Evolutionary conservation across 2,888 invertebrate genomes (phyloP), one percentile per base, ranked within the genome.

Genomic region (Oeneis ivallda): DNA sequence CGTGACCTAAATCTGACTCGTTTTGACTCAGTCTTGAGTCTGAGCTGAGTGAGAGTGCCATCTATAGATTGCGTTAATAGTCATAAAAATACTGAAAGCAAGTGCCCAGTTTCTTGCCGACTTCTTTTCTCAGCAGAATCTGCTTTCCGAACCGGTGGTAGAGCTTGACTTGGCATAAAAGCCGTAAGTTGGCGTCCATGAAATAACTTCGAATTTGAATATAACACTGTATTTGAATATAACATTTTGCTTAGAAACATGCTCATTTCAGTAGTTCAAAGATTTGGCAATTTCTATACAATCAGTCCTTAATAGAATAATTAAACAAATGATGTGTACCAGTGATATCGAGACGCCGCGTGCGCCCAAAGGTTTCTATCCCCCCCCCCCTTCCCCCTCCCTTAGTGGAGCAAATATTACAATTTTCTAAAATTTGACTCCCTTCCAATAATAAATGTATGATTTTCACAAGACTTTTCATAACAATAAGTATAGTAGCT

Each of bases 281-380:
- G 19, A 50, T 34, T 53, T n/a, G 15, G 15, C 37, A 53, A 34
- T 15, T 34, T 53, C 34, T 37, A 37, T 53, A 53, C 53, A 53
- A 37, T 37, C 53, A 53, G n/a, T 9, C 10, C 34, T 37, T 37
- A 10, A 34, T 34, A 37, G 9, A 53, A n/a, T 81, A 81, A 79
- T 81, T 85, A 83, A 86, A 84, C 81, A 76, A 84, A 73, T 87
- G 89, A 89, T 88, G 88, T 89, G 88, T 89, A 84, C 78, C 81
- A 79, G 83, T 88, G 87, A 87, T 89, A 87, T 88, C 73, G 79
- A 79, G 83, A 78, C 77, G 76, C 70, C 74, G 67, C 74, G 67
- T 68, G 72, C 69, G 71, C 69, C 68, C 56, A 39, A 56, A 19
- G 39, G 56, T 39, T 56, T 56, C 17, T 19, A 41, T 7, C 45